Conservation (phyloP, 2,113 vertebrate genomes). For the Leucoraja erinaceus region DNA sequence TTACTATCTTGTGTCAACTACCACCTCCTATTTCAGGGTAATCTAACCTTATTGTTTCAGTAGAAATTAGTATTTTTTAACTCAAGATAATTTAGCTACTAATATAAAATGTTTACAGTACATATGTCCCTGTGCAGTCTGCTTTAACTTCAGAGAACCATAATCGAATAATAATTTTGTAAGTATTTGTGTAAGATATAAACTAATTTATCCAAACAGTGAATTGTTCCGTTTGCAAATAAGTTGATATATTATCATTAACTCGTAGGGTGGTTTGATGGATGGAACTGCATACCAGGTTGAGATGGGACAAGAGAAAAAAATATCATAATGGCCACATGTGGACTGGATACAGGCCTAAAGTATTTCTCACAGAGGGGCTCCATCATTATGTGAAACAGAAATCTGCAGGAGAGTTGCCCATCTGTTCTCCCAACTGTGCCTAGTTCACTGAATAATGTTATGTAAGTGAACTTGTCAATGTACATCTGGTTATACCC, state of each 20-base stretch:
- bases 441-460: neutral
- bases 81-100: neutral
- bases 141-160: neutral
- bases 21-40: neutral
- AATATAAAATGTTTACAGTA: neutral
- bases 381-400: too few species aligned
- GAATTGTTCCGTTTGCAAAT: too few species aligned
- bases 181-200: too few species aligned
- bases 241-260: neutral
- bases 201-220: too few species aligned
- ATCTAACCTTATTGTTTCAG: neutral
- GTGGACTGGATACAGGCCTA: too few species aligned
- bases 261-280: neutral
- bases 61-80: constrained; percentile 4
- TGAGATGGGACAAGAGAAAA: neutral
- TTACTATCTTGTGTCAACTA: too few species aligned
- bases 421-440: constrained; percentile 16
- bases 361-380: neutral
- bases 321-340: neutral
- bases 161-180: neutral
- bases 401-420: neutral
- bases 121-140: neutral
- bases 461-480: neutral
- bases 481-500: neutral
- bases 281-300: neutral